Conservation (phyloP, 2,797 vertebrate genomes). For the Gymnopithys bicolor region DNA sequence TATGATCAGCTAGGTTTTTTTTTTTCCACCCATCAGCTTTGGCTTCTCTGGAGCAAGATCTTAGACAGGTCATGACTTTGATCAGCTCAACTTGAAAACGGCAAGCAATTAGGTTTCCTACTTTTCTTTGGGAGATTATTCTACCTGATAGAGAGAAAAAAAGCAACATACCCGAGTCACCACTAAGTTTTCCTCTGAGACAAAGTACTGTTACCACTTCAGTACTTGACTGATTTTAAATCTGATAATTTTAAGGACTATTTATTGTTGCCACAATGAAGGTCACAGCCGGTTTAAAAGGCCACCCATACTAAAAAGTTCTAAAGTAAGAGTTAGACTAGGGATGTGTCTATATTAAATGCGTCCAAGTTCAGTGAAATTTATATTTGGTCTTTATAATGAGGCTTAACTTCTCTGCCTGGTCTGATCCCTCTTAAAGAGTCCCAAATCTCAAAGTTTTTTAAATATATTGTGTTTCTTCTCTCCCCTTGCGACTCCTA, state of each 20-base stretch:
- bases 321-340: neutral
- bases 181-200: neutral
- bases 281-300: neutral
- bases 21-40: neutral
- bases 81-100: conserved; percentile 5
- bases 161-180: neutral
- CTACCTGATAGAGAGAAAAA: neutral
- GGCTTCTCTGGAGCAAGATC: neutral
- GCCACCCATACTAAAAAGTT: neutral
- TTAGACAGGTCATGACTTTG: neutral
- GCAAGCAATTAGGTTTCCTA: neutral
- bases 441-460: neutral
- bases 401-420: neutral
- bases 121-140: neutral
- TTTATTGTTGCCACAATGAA: neutral
- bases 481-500: neutral
- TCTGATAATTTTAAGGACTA: neutral
- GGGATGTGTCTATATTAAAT: neutral
- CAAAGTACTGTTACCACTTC: neutral
- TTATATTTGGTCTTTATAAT: neutral
- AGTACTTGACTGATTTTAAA: neutral
- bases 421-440: neutral
- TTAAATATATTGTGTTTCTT: neutral
- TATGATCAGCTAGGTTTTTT: neutral
- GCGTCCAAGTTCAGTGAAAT: neutral